These are phyloP conservation scores for Leptopilina clavipes DNA, from an alignment of 1,140 invertebrate genomes.

Conservation along the genomic window DNA sequence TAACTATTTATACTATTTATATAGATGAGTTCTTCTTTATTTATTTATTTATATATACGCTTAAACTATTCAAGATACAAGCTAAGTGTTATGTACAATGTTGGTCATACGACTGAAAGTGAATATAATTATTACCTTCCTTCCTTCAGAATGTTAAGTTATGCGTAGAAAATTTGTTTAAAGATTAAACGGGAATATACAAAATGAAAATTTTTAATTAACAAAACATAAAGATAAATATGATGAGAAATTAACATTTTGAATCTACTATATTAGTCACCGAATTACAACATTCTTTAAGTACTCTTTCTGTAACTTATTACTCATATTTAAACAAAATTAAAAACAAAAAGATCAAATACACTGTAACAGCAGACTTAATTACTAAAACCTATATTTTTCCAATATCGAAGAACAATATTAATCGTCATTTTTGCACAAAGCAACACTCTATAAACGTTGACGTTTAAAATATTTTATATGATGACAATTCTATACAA, in stretches of 20 bases:
- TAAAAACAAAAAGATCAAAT: not conserved
- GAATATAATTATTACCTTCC: constrained; percentile 20
- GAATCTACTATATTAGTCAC: not conserved
- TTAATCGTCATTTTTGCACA: too few relatives aligned
- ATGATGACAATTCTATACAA: not conserved
- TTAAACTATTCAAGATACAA: constrained; percentile 64
- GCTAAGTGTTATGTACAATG: constrained; percentile 69
- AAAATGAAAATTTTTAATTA: not conserved
- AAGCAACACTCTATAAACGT: too few relatives aligned
- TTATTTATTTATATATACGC: constrained; percentile 65
- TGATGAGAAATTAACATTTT: not conserved
- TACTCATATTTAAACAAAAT: not conserved
- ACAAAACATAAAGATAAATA: not conserved
- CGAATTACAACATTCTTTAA: not conserved
- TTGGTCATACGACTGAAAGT: constrained; percentile 65
- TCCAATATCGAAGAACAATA: too few relatives aligned
- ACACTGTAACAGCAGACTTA: not conserved
- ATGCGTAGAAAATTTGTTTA: constrained; percentile 45
- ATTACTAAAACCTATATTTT: too few relatives aligned
- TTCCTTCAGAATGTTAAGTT: constrained; percentile 29
- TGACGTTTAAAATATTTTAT: too few relatives aligned
- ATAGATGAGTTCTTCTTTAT: constrained; percentile 41
- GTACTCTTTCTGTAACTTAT: constrained; percentile 12
- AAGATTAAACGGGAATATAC: constrained; percentile 44
- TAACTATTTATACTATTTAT: constrained; percentile 54